These are phyloP conservation scores for Aphrophora alni DNA, from an alignment of 2,888 invertebrate genomes.

Conservation along the genomic window DNA sequence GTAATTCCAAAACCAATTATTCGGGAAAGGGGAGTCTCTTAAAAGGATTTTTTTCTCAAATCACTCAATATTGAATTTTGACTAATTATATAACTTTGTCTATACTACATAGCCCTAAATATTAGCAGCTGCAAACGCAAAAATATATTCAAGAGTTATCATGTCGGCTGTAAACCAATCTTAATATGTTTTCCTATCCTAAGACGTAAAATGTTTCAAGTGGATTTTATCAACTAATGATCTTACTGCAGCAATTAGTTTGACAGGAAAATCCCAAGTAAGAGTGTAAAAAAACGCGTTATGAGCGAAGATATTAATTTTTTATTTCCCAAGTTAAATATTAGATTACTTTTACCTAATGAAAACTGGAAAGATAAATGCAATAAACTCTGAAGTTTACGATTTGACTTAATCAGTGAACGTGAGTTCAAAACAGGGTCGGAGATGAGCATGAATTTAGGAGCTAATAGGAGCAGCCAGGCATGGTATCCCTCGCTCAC, in stretches of 20 bases:
- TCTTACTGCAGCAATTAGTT: not conserved
- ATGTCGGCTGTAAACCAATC: too few species aligned
- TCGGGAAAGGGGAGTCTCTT: too few species aligned
- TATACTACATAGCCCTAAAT: too few species aligned
- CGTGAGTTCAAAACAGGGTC: not conserved
- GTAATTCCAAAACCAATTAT: too few species aligned
- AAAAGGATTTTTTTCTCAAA: too few species aligned
- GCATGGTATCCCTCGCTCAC: not conserved
- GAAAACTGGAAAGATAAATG: not conserved
- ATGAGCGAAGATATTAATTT: not conserved
- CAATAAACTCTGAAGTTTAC: not conserved
- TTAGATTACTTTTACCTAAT: not conserved
- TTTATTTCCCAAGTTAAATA: not conserved
- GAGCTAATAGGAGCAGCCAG: not conserved
- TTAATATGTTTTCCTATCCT: too few species aligned
- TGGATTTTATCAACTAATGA: not conserved
- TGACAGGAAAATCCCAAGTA: not conserved
- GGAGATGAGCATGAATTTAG: not conserved
- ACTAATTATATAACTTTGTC: too few species aligned
- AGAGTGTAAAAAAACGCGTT: not conserved
- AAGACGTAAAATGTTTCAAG: not conserved
- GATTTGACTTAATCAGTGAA: not conserved
- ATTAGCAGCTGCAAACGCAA: too few species aligned
- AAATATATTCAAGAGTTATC: too few species aligned
- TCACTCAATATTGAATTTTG: too few species aligned